These are phyloP conservation scores for Cynaeus angustus DNA, from an alignment of 2,888 invertebrate genomes.

Conservation along the genomic window DNA sequence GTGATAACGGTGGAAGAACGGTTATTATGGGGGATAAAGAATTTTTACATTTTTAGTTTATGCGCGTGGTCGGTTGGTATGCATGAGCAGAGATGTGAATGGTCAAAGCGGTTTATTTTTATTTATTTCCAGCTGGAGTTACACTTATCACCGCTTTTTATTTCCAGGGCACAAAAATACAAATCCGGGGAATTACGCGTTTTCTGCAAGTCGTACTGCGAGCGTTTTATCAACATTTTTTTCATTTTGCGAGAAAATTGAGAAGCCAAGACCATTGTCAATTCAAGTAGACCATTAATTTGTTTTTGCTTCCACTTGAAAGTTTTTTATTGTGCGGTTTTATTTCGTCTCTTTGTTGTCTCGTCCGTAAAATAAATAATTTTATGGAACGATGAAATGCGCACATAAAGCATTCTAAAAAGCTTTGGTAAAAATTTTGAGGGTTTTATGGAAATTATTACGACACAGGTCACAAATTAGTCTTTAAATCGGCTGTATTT, in stretches of 20 bases:
- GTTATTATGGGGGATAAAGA: not conserved
- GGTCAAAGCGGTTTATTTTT: too few species aligned
- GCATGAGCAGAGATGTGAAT: too few species aligned
- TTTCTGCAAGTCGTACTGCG: not conserved
- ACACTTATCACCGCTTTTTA: too few species aligned
- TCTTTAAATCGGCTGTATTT: too few species aligned
- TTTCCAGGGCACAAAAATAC: too few species aligned
- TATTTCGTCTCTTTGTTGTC: not conserved
- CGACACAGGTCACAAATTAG: too few species aligned
- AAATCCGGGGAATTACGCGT: not conserved
- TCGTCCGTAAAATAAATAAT: conserved; percentile 8
- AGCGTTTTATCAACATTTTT: too few species aligned
- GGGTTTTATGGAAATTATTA: too few species aligned
- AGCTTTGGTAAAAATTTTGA: not conserved
- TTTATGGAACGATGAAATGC: conserved; percentile 4
- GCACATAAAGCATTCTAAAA: not conserved
- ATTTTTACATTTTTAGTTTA: too few species aligned
- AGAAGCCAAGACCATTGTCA: not conserved
- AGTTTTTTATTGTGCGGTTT: conserved; percentile 11
- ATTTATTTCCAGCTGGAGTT: too few species aligned
- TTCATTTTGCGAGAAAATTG: too few species aligned
- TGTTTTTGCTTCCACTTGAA: conserved; percentile 11
- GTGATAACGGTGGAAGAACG: conserved; percentile 1
- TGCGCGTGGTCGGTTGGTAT: too few species aligned
- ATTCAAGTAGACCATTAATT: conserved; percentile 8